Percentiles rank a stretch among this genome's conserved stretches.
Evolutionary conservation across 2,888 invertebrate species (phyloP).

Genomic region (Ariolimax columbianus): DNA sequence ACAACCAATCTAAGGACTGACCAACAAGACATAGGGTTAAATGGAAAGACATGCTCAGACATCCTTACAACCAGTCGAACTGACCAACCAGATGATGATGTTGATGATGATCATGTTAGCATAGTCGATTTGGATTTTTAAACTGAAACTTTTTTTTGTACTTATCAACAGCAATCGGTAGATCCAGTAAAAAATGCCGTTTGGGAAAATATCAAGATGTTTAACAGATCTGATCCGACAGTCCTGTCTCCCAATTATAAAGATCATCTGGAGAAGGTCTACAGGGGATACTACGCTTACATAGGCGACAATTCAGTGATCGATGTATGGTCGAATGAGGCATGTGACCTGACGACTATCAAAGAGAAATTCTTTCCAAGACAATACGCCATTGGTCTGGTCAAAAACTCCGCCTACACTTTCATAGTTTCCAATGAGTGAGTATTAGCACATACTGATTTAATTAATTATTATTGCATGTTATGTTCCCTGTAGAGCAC

Average conservation of each 20-base stretch:
- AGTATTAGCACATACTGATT: conserved; percentile 57
- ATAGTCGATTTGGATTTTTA: no score
- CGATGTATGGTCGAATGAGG: conserved; percentile 60
- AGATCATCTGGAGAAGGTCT: conserved; percentile 63
- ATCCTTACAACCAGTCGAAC: no score
- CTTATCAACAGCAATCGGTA: background rate
- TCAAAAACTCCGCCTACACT: conserved; percentile 66
- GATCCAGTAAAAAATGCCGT: conserved; percentile 40
- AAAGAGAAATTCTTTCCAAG: conserved; percentile 66
- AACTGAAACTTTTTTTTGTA: background rate
- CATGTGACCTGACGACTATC: conserved; percentile 69
- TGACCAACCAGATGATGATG: no score
- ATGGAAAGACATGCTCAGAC: no score
- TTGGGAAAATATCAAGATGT: conserved; percentile 55
- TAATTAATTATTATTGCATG: no score
- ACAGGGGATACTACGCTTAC: conserved; percentile 56
- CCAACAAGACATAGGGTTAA: no score
- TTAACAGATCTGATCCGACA: conserved; percentile 60
- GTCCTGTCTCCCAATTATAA: conserved; percentile 55
- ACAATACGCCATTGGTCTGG: conserved; percentile 69
- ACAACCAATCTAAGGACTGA: no score
- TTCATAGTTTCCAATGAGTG: conserved; percentile 68
- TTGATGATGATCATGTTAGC: no score
- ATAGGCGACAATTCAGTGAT: conserved; percentile 64
- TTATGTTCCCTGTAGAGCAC: no score